These are phyloP conservation scores for Rhynchotus rufescens DNA, from an alignment of 2,797 vertebrate genomes.

Conservation along the genomic window DNA sequence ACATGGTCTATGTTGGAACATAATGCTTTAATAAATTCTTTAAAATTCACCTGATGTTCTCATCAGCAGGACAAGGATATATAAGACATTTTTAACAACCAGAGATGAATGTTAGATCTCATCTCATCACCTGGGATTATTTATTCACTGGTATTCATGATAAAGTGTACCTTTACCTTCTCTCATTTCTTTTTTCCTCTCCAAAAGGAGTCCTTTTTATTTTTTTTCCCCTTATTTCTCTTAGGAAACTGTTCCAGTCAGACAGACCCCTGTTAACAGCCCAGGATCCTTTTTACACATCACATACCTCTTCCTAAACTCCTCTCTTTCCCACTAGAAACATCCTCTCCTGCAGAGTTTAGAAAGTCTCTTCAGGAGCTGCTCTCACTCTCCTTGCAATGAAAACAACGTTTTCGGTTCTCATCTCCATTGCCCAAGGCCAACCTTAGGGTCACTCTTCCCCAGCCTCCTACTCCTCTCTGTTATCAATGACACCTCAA, in stretches of 20 bases:
- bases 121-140: neutral
- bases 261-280: neutral
- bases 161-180: neutral
- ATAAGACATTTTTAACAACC: neutral
- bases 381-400: neutral
- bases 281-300: neutral
- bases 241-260: neutral
- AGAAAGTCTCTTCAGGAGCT: neutral
- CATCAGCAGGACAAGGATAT: neutral
- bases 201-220: neutral
- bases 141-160: too few species aligned
- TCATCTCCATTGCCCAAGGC: neutral
- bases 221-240: neutral
- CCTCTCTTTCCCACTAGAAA: neutral
- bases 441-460: too few species aligned
- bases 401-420: neutral
- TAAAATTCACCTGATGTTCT: neutral
- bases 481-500: accelerated
- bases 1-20: neutral
- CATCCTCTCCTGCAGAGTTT: too few species aligned
- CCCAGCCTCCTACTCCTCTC: neutral
- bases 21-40: neutral
- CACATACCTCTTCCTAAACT: too few species aligned
- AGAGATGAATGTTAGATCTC: neutral
- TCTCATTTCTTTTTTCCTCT: neutral